phyloP scores from a whole-genome alignment of 1,140 invertebrate genomes.

The Megalonaias nervosa region DNA sequence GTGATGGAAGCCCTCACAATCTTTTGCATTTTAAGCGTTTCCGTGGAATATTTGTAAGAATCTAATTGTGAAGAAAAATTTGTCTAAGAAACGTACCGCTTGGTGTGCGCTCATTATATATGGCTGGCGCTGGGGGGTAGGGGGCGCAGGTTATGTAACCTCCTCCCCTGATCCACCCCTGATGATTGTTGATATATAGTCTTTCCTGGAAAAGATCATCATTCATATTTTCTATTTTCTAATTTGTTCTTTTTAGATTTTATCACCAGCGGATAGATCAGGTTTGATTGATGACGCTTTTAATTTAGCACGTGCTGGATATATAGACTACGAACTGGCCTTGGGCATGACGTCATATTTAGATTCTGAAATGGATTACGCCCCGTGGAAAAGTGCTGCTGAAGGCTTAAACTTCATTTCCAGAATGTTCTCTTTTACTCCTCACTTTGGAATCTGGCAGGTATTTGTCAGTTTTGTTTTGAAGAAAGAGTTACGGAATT shows the following conservation, averaged over 20 bases:
- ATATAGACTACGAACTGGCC: constrained; percentile 64
- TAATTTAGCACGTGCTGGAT: constrained; percentile 68
- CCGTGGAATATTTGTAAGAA: too few relatives aligned
- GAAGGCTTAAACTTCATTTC: constrained; percentile 72
- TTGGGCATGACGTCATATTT: constrained; percentile 71
- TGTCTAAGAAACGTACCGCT: too few relatives aligned
- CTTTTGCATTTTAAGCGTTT: too few relatives aligned
- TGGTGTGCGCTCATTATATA: too few relatives aligned
- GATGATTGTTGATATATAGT: not conserved
- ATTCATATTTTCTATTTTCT: not conserved
- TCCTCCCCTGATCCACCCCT: not conserved
- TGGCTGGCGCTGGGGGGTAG: too few relatives aligned
- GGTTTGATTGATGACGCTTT: constrained; percentile 72
- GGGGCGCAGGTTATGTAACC: too few relatives aligned
- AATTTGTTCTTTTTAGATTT: not conserved
- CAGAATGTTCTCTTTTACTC: constrained; percentile 76
- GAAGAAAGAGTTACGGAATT: too few relatives aligned
- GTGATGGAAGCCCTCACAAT: too few relatives aligned
- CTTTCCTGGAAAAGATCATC: not conserved
- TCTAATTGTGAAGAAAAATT: too few relatives aligned
- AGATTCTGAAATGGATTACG: constrained; percentile 66
- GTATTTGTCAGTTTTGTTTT: constrained; percentile 64
- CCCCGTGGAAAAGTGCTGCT: constrained; percentile 71
- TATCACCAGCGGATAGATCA: constrained; percentile 16
- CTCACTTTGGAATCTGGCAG: constrained; percentile 76